These are phyloP conservation scores for Philereme transversata DNA, from an alignment of 2,888 invertebrate species.

Conservation along the genomic window DNA sequence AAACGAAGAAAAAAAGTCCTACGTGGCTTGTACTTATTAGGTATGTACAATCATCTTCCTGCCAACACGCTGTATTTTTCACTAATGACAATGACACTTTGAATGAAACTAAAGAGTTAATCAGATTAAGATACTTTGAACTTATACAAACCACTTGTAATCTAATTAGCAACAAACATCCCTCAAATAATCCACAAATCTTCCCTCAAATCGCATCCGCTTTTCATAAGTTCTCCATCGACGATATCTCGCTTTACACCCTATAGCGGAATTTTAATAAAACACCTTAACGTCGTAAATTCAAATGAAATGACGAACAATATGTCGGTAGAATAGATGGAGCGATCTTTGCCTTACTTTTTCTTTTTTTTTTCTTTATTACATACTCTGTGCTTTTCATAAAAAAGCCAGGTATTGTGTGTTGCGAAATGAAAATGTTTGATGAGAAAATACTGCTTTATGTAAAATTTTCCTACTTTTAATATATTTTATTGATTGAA, in stretches of 20 bases:
- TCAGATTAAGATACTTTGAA: too few relatives aligned
- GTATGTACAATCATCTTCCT: too few relatives aligned
- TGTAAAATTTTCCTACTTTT: too few relatives aligned
- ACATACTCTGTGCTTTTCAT: conserved; percentile 26
- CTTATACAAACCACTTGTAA: not conserved
- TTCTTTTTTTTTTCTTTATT: conserved; percentile 35
- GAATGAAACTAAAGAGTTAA: too few relatives aligned
- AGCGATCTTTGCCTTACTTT: conserved; percentile 24
- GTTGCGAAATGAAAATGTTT: conserved; percentile 23
- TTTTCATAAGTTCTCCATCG: conserved; percentile 38
- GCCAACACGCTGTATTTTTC: too few relatives aligned
- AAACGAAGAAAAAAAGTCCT: too few relatives aligned
- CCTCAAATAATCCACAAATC: conserved; percentile 2
- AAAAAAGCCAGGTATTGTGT: conserved; percentile 25
- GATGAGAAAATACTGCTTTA: conserved; percentile 8
- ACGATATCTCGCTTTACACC: conserved; percentile 52
- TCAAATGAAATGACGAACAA: conserved; percentile 58
- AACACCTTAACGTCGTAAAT: conserved; percentile 55
- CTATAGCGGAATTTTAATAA: conserved; percentile 60
- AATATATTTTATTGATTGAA: not conserved
- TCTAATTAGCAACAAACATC: not conserved
- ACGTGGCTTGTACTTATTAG: too few relatives aligned
- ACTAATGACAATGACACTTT: too few relatives aligned
- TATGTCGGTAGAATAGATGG: conserved; percentile 33
- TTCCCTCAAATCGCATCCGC: conserved; percentile 18